Conservation (phyloP, 2,113 vertebrate species). For the Plecotus auritus region DNA sequence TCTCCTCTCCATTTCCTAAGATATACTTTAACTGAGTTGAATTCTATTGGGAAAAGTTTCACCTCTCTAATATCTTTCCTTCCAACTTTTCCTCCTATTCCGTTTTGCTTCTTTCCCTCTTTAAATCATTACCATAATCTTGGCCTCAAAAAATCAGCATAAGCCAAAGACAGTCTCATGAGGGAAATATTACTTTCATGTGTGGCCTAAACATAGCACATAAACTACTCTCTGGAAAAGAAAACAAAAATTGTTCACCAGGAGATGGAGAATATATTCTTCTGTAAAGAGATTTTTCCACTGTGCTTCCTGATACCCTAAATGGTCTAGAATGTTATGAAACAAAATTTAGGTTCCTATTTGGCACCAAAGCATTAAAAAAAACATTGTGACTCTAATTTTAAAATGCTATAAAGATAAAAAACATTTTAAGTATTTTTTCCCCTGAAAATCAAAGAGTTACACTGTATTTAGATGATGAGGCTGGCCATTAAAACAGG, state of each 20-base stretch:
- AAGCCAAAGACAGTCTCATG: constrained; percentile 64
- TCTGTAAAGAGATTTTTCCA: background rate
- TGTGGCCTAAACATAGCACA: constrained; percentile 68
- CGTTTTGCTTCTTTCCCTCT: constrained; percentile 14
- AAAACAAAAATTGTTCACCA: constrained; percentile 58
- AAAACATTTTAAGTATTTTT: background rate
- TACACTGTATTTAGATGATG: background rate
- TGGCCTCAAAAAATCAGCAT: constrained; percentile 54
- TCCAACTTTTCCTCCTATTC: constrained; percentile 33
- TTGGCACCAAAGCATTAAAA: background rate
- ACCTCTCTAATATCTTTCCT: constrained; percentile 64
- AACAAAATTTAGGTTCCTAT: background rate
- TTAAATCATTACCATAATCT: constrained; percentile 69
- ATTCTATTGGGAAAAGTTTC: background rate
- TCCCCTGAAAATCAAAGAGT: background rate
- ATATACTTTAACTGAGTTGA: background rate
- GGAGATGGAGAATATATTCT: constrained; percentile 25
- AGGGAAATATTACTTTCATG: constrained; percentile 69
- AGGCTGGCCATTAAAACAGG: background rate
- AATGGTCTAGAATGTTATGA: background rate
- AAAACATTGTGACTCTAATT: background rate
- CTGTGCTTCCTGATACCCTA: background rate
- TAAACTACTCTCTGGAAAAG: constrained; percentile 63
- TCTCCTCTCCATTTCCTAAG: background rate
- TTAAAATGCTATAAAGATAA: constrained; percentile 19